These are phyloP conservation scores for Cheilosia impressa DNA, from an alignment of 2,888 invertebrate genomes.

Conservation along the genomic window DNA sequence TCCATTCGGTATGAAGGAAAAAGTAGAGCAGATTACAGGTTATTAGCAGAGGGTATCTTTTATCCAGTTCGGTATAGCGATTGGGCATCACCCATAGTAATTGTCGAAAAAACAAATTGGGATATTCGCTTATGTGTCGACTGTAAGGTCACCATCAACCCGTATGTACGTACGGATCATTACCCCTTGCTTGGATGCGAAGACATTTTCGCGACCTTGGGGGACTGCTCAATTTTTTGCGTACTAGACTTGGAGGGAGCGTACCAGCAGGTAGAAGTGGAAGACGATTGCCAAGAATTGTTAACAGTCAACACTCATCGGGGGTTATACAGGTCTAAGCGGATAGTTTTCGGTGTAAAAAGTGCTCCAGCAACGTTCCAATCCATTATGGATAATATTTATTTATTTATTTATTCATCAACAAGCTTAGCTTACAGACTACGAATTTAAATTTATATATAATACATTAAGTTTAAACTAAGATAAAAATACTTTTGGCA, in stretches of 20 bases:
- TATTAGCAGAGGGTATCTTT: too few relatives aligned
- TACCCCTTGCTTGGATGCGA: slow-evolving; percentile 75
- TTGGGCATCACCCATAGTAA: too few relatives aligned
- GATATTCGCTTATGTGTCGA: slow-evolving; percentile 79
- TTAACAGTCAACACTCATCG: slow-evolving; percentile 73
- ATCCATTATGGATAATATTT: slow-evolving; percentile 13
- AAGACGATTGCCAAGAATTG: slow-evolving; percentile 68
- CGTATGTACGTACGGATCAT: slow-evolving; percentile 70
- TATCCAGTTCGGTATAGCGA: too few relatives aligned
- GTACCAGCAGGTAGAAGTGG: slow-evolving; percentile 73
- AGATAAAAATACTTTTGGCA: too few relatives aligned
- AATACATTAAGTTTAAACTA: too few relatives aligned
- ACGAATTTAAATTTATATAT: too few relatives aligned
- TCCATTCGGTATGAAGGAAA: too few relatives aligned
- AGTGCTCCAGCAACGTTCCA: background rate
- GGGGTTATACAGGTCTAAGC: too few relatives aligned
- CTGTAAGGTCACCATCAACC: slow-evolving; percentile 42
- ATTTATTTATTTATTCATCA: too few relatives aligned
- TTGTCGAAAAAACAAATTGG: slow-evolving; percentile 53
- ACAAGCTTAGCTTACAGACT: too few relatives aligned
- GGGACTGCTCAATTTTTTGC: slow-evolving; percentile 66
- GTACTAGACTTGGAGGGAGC: slow-evolving; percentile 73
- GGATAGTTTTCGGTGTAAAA: background rate
- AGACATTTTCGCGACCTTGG: slow-evolving; percentile 52
- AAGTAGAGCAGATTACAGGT: too few relatives aligned